Evolutionary conservation across 2,113 vertebrate species (phyloP).

Genomic region (Capreolus pygargus): DNA sequence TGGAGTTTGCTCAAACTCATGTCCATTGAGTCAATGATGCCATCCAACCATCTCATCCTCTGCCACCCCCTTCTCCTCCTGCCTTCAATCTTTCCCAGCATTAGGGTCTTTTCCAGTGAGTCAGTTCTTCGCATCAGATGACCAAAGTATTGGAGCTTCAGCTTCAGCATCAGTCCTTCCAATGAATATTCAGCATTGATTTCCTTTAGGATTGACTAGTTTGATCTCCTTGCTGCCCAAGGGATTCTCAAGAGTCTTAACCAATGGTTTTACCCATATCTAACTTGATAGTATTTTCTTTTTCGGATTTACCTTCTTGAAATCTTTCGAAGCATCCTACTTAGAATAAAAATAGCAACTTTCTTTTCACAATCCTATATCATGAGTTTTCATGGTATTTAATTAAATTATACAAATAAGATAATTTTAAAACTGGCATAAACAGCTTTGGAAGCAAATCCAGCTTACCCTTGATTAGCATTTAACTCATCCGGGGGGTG

Average conservation of each 20-base stretch:
- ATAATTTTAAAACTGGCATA: background rate
- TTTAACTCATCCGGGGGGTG: background rate
- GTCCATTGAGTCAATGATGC: background rate
- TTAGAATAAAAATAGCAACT: background rate
- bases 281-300: slow-evolving; percentile 30
- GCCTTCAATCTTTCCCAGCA: background rate
- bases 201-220: background rate
- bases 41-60: background rate
- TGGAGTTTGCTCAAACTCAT: background rate
- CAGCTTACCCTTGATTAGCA: background rate
- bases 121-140: background rate
- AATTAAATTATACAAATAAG: background rate
- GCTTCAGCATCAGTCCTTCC: background rate
- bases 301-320: background rate
- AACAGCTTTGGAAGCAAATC: background rate
- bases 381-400: background rate
- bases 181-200: background rate
- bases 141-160: background rate
- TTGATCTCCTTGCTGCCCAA: background rate
- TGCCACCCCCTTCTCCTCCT: background rate
- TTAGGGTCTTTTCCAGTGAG: background rate
- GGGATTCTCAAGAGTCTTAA: background rate
- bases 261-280: background rate
- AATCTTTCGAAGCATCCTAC: background rate
- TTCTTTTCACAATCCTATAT: background rate